phyloP scores from a whole-genome alignment of 2,888 invertebrate genomes.

The Parnassius mnemosyne region DNA sequence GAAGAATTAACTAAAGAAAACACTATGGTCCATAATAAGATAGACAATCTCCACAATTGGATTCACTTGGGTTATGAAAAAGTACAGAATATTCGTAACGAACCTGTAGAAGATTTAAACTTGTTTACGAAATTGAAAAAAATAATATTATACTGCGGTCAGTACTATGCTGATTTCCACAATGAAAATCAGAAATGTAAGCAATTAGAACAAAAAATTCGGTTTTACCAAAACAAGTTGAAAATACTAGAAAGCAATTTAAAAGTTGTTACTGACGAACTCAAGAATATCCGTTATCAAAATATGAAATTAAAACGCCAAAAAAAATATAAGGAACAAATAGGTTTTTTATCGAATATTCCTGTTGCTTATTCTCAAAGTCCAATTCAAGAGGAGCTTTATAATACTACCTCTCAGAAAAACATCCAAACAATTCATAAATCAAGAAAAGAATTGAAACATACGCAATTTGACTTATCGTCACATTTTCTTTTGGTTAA shows the following conservation, averaged over 20 bases:
- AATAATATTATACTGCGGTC: conserved; percentile 50
- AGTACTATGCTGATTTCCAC: conserved; percentile 49
- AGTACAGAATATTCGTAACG: conserved; percentile 43
- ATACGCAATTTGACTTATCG: conserved; percentile 38
- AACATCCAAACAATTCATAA: conserved; percentile 9
- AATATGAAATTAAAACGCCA: conserved; percentile 34
- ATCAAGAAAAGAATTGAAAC: conserved; percentile 8
- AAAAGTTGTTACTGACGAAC: conserved; percentile 39
- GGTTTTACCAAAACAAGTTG: conserved; percentile 51
- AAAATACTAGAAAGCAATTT: conserved; percentile 47
- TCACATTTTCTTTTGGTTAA: conserved; percentile 50
- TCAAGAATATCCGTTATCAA: conserved; percentile 39
- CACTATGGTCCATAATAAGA: conserved; percentile 38
- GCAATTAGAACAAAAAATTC: conserved; percentile 49
- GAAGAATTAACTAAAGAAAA: conserved; percentile 42
- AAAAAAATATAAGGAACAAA: conserved; percentile 17
- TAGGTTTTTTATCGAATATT: background rate
- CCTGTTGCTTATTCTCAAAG: background rate
- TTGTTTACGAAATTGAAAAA: conserved; percentile 39
- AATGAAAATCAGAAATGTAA: conserved; percentile 44
- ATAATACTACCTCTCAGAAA: conserved; percentile 4
- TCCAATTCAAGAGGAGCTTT: background rate
- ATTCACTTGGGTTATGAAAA: conserved; percentile 52
- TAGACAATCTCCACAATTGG: conserved; percentile 41
- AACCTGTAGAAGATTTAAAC: conserved; percentile 35